Evolutionary conservation across 2,113 vertebrate species (phyloP).

Genomic region (Leuciscus idus): DNA sequence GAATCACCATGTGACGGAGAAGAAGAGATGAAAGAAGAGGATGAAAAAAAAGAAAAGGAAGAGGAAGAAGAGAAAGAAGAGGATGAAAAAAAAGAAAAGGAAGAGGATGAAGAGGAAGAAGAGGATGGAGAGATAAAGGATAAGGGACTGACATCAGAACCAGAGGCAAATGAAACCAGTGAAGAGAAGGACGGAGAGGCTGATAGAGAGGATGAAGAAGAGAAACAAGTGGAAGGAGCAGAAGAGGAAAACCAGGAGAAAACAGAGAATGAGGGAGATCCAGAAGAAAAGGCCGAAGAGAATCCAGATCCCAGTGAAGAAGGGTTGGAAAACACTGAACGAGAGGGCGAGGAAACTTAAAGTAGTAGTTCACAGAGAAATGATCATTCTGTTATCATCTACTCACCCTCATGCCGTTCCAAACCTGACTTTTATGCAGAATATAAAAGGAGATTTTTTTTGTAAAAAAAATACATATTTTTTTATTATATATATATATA

Average conservation of each 20-base stretch:
- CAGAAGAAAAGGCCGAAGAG: not conserved
- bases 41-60: conserved; percentile 28
- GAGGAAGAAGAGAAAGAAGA: conserved; percentile 8
- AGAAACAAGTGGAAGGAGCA: conserved; percentile 32
- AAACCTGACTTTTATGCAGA: not conserved
- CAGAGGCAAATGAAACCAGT: conserved; percentile 11
- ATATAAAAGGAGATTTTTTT: not conserved
- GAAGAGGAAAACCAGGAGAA: conserved; percentile 31
- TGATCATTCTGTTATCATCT: not conserved
- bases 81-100: no score
- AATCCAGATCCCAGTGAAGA: not conserved
- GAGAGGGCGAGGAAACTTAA: not conserved
- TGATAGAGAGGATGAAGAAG: conserved; percentile 41
- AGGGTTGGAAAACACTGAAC: not conserved
- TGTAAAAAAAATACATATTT: not conserved
- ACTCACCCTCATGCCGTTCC: not conserved
- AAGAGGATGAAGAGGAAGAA: no score
- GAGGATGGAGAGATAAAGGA: conserved; percentile 38
- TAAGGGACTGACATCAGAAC: conserved; percentile 53
- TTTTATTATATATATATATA: no score
- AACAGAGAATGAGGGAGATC: not conserved
- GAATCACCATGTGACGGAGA: conserved; percentile 6
- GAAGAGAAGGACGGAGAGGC: conserved; percentile 56
- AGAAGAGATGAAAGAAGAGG: conserved; percentile 6
- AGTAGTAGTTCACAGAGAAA: not conserved